Base-by-base conservation (phyloP, 2,888 invertebrate species). In the Apantesis nais region DNA sequence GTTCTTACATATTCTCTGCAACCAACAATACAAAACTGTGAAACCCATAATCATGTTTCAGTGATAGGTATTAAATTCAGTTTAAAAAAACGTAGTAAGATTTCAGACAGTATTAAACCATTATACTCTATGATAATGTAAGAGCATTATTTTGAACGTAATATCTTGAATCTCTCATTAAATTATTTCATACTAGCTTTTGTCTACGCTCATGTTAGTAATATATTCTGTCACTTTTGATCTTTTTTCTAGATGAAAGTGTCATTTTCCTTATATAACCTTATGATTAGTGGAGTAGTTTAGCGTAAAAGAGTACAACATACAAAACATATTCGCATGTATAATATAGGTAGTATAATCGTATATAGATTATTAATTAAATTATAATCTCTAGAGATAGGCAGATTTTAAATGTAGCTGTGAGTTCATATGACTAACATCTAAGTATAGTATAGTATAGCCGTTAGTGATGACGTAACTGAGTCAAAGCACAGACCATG, bases 401-500 rank as follows among this genome's bases (percentile, higher is more conserved):
- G n/a, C n/a, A n/a, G n/a, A n/a, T n/a, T n/a, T 55, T 3, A 12
- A 58, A 58, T 29, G 16, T 29, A 29, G 55, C n/a, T n/a, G 25
- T 55, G 14, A 55, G 5, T 34, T 19, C n/a, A 12, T 44, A 58
- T 69, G 66, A 55, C 58, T 70, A 68, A 61, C 19, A 55, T 37
- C 12, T 44, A 55, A 12, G 60, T 61, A 29, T 58, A n/a, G n/a
- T n/a, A n/a, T n/a, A n/a, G n/a, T n/a, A 55, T 19, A 19, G 44
- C 34, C 25, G 52, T 67, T 66, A 37, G 7, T 14, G 66, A 72
- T 83, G 82, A 83, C 77, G 85, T 80, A 78, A 85, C 72, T 25
- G 19, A 73, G 68, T 74, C 74, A 76, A 81, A 79, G 78, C 74
- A 78, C 60, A 66, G 67, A 11, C 62, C 11, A 25, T 52, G 55